phyloP scores from a whole-genome alignment of 2,797 vertebrate species.

The Muscicapa comitata region DNA sequence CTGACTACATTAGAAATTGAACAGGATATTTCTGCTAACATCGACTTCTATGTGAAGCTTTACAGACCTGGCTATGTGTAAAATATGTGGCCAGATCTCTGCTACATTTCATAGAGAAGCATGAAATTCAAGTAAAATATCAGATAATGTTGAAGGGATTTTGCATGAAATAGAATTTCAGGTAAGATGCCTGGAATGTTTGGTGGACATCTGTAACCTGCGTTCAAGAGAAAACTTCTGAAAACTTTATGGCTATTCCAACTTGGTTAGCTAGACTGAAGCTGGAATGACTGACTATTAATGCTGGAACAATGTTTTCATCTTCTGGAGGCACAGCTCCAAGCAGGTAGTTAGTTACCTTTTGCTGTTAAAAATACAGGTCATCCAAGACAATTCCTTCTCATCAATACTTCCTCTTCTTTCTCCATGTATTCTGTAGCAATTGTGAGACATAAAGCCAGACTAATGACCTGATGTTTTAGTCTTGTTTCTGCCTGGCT shows the following conservation, averaged over 20 bases:
- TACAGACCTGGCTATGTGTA: neutral
- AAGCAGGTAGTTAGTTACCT: neutral
- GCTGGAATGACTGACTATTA: neutral
- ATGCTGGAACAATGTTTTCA: neutral
- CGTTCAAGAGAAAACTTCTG: fast-evolving
- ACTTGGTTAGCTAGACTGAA: neutral
- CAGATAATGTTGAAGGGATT: neutral
- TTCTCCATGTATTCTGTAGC: neutral
- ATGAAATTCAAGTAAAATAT: neutral
- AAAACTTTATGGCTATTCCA: neutral
- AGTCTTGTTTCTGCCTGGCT: neutral
- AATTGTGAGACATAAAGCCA: neutral
- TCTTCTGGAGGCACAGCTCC: neutral
- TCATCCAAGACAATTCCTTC: neutral
- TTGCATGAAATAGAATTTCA: neutral
- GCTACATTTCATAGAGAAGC: fast-evolving
- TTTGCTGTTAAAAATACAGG: neutral
- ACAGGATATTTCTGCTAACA: neutral
- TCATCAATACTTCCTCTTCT: neutral
- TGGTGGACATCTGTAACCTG: neutral
- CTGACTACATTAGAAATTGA: neutral
- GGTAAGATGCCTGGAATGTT: neutral
- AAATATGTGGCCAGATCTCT: neutral
- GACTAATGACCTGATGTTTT: neutral
- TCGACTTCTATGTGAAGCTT: neutral